Evolutionary conservation across 2,113 vertebrate genomes (phyloP), one percentile per base, ranked within the genome.

Genomic region (Cinclus cinclus): DNA sequence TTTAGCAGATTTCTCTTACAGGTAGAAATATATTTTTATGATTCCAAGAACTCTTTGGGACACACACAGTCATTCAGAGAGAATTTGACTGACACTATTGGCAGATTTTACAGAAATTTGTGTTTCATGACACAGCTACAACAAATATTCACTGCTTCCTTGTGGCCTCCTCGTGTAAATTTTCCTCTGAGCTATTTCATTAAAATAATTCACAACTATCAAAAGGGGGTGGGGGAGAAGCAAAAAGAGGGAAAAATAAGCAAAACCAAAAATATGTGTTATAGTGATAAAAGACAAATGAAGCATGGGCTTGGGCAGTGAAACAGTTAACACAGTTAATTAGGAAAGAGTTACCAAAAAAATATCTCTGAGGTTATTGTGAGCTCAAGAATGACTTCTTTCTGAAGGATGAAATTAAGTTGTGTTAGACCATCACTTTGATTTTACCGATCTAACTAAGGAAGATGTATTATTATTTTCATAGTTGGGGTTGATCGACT

Each of bases 401-500:
- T 95, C 91, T 95, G 88, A 97, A 97, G 96, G 87, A 96, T 94
- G 78, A 96, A 97, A 98, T 98, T 97, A 97, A 96, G 65, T 95
- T 97, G 83, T 96, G 96, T 95, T 89, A 97, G 96, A 93, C 68
- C 74, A 95, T 85, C 83, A 94, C 97, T 98, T 98, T 98, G 97
- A 98, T 98, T 98, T 95, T 77, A 96, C 97, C 86, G 84, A 92
- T 96, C 89, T 91, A 93, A 96, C 95, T 92, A 93, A 97, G 86
- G 94, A 96, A 96, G 93, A 96, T 90, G 64, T 95, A 95, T 97
- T 96, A 97, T 98, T 97, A 97, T 97, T 98, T 97, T 97, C 95
- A 77, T 95, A 71, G 93, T 84, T 78, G 88, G 69, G 94, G 93
- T 90, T 95, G 94, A 96, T 97, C 95, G 94, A 65, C 76, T 80